Evolutionary conservation across 2,113 vertebrate genomes (phyloP), one percentile per base, ranked within the genome.

Genomic region (Chamaea fasciata): DNA sequence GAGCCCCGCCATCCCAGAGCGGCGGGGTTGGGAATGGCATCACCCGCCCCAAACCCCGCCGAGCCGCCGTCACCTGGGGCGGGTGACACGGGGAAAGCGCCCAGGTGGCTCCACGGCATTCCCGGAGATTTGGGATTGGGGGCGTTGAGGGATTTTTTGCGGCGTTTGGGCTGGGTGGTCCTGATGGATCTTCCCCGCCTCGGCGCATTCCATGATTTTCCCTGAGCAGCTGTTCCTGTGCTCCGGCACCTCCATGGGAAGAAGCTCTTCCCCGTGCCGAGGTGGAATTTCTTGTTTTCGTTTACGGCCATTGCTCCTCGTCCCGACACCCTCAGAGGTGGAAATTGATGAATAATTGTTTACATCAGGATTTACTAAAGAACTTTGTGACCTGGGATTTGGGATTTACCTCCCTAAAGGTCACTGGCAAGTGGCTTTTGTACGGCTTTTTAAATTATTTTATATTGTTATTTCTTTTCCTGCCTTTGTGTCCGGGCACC

Each of bases 271-370:
- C 24, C 47, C 16, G 0, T 10, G 46, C 0, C 10, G 20, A 8
- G 24, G n/a, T 88, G 76, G 68, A 57, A 33, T 27, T 65, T 53
- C 44, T 44, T 8, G 33, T 21, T 75, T 62, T 41, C 5, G 15
- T 70, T 62, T 16, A 2, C 11, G 47, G 33, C n/a, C 18, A 2
- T 16, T 28, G 27, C 59, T 56, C 17, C 57, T 42, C 26, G 35
- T 22, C 13, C 65, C 8, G 57, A 50, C 59, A 13, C 60, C 37
- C 4, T 39, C 81, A 2, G 0, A 1, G 68, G 63, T 6, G 59
- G 2, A 3, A 39, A 63, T 0, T 3, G 70, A 1, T 16, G 74
- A 16, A 33, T 39, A 10, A 5, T 71, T 22, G 0, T 28, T 22
- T 17, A n/a, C 27, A 8, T 21, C 65, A 8, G 16, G 49, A 0